Evolutionary conservation across 1,140 invertebrate species (phyloP).

Genomic region (Trachymyrmex cornetzi): DNA sequence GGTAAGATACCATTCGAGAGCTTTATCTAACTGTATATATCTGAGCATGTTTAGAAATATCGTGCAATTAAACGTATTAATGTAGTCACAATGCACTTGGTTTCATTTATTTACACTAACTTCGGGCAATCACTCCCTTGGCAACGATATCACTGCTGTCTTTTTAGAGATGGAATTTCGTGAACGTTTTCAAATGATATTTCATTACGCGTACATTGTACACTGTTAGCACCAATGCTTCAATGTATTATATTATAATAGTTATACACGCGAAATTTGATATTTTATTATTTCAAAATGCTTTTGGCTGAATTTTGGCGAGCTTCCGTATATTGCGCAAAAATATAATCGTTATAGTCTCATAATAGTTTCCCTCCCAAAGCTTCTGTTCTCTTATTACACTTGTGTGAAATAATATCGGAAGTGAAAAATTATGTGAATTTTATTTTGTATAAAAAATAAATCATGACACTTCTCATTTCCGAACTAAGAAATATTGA

Average conservation of each 20-base stretch:
- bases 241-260: neutral
- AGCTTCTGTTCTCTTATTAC: neutral
- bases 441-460: neutral
- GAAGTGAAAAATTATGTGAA: neutral
- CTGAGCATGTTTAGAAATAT: slow-evolving; percentile 77
- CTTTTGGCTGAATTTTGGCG: slow-evolving; percentile 25
- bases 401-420: neutral
- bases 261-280: neutral
- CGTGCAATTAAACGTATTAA: slow-evolving; percentile 80
- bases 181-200: slow-evolving; percentile 8
- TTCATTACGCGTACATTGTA: slow-evolving; percentile 2
- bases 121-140: slow-evolving; percentile 33
- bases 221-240: slow-evolving; percentile 30
- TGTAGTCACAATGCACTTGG: slow-evolving; percentile 77
- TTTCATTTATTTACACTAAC: slow-evolving; percentile 82
- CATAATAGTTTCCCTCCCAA: neutral
- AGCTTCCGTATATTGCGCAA: neutral
- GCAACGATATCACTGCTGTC: neutral
- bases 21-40: slow-evolving; percentile 75
- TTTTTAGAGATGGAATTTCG: slow-evolving; percentile 12
- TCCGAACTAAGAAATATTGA: neutral
- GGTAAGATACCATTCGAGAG: slow-evolving; percentile 55
- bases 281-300: slow-evolving; percentile 37
- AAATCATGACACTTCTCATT: neutral
- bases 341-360: neutral